Evolutionary conservation across 37 sponge, comb jelly and placozoan species (phyloP).

Genomic region (Petrosia ficiformis): DNA sequence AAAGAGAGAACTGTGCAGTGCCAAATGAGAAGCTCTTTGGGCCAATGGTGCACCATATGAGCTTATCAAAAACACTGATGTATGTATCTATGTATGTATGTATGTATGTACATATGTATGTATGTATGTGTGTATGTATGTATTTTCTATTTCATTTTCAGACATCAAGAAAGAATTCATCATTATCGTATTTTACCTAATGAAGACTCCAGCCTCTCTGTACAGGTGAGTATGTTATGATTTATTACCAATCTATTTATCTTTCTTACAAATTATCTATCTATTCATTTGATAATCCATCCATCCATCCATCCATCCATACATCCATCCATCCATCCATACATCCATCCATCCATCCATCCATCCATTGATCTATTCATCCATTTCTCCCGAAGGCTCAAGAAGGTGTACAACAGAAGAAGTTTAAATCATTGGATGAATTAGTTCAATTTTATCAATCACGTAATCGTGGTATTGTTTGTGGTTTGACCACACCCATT

Average conservation of each 20-base stretch:
- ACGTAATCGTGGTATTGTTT: conserved; percentile 64
- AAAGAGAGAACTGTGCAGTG: no score
- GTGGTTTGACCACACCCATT: conserved; percentile 55
- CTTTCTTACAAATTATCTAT: no score
- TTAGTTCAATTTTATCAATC: conserved; percentile 61
- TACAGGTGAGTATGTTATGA: conserved; percentile 49
- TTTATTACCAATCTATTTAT: neutral
- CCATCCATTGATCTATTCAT: neutral
- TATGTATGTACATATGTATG: no score
- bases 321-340: no score
- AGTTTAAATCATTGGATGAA: conserved; percentile 51
- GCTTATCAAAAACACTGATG: no score
- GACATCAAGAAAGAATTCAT: conserved; percentile 71
- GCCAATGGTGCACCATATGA: no score
- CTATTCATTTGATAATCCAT: no score
- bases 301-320: no score
- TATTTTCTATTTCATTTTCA: conserved; percentile 8
- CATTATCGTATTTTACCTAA: conserved; percentile 84
- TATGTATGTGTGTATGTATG: no score
- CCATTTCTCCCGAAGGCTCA: conserved; percentile 39
- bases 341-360: no score
- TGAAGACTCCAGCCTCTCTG: conserved; percentile 52
- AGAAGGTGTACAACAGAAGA: conserved; percentile 49
- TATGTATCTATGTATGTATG: no score
- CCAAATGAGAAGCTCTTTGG: no score